Conservation (phyloP, 2,797 vertebrate genomes). For the Paguma larvata region DNA sequence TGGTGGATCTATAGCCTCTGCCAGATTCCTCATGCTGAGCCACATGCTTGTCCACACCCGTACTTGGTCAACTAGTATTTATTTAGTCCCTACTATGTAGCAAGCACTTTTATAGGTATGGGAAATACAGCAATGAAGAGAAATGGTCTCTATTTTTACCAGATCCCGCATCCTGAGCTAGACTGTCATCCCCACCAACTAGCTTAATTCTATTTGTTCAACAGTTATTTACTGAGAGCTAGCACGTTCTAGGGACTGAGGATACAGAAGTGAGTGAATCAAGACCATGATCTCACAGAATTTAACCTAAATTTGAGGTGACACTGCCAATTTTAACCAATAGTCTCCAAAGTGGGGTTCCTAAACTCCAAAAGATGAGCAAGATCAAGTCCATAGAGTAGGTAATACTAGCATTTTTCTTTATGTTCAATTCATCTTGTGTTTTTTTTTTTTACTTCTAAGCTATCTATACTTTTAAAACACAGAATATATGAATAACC, state of each 20-base stretch:
- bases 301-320: background rate
- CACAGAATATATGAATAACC: background rate
- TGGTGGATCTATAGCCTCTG: background rate
- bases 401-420: background rate
- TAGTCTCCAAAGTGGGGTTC: background rate
- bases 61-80: background rate
- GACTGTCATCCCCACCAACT: background rate
- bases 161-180: background rate
- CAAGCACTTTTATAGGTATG: background rate
- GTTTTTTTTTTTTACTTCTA: constrained; percentile 38
- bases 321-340: background rate
- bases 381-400: background rate
- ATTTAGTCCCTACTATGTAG: background rate
- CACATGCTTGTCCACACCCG: background rate
- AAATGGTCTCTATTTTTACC: background rate
- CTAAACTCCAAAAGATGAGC: background rate
- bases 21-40: background rate
- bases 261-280: background rate
- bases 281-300: background rate
- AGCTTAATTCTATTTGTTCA: constrained; percentile 10
- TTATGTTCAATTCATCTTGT: constrained; percentile 6
- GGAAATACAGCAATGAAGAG: background rate
- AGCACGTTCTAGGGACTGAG: background rate
- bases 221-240: background rate
- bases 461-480: background rate